These are phyloP conservation scores for Nephrotoma flavescens DNA, from an alignment of 2,888 invertebrate genomes.

Conservation along the genomic window DNA sequence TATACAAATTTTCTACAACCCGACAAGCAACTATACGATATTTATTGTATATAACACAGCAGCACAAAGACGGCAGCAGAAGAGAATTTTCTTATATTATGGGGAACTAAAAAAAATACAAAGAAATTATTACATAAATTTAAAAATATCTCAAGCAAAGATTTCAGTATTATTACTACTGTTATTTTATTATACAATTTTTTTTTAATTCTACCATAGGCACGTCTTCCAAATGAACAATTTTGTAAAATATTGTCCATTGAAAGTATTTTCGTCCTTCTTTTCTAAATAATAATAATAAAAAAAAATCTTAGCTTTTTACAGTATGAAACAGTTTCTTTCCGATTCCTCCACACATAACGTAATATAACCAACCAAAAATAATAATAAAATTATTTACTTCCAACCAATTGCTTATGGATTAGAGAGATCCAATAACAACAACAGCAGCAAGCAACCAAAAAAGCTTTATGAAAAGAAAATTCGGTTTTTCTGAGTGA, in stretches of 20 bases:
- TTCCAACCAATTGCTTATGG: not conserved
- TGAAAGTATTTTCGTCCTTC: not conserved
- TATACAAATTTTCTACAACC: not conserved
- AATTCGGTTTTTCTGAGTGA: not conserved
- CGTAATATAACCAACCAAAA: not conserved
- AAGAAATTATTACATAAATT: not conserved
- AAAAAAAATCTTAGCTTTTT: not conserved
- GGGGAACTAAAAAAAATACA: not conserved
- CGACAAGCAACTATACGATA: not conserved
- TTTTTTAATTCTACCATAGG: not conserved
- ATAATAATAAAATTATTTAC: not conserved
- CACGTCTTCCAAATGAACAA: not conserved
- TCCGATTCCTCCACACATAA: not conserved
- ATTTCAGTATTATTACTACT: not conserved
- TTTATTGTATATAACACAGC: not conserved
- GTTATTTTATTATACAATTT: not conserved
- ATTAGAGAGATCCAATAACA: not conserved
- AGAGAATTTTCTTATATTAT: not conserved
- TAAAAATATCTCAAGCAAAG: not conserved
- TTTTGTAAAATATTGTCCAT: not conserved
- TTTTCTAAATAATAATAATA: not conserved
- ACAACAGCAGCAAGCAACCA: not conserved
- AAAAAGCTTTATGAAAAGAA: not conserved
- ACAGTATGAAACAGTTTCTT: not conserved
- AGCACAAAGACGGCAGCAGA: not conserved